A percentile compares a stretch with the other conserved stretches of the same genome.
Conservation (phyloP, 2,113 vertebrate genomes). For the Sylvilagus bachmani region DNA sequence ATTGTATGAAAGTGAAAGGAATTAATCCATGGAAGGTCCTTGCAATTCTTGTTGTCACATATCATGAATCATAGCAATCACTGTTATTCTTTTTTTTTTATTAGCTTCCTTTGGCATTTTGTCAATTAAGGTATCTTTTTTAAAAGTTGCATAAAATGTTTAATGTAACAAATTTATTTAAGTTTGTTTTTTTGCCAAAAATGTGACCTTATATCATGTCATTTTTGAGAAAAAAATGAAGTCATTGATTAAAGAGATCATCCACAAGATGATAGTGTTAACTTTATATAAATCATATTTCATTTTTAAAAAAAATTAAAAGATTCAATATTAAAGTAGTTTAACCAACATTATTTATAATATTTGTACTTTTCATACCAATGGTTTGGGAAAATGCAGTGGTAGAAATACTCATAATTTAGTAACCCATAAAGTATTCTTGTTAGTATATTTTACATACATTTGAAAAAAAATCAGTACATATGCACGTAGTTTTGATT, state of each 20-base stretch:
- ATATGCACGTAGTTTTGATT: not conserved
- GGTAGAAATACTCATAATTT: not conserved
- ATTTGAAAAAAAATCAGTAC: not conserved
- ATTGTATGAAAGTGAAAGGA: not conserved
- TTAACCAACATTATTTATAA: not conserved
- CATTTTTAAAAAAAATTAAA: not conserved
- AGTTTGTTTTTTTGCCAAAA: not conserved
- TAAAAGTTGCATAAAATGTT: not conserved
- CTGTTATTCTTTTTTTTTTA: not conserved
- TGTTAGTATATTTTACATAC: not conserved
- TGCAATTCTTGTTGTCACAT: not conserved
- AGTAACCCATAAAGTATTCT: not conserved
- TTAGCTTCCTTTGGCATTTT: not conserved
- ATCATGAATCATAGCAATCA: no score
- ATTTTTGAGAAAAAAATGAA: not conserved
- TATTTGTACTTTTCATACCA: not conserved
- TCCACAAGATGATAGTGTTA: not conserved
- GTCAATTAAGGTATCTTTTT: not conserved
- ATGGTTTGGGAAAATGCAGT: not conserved
- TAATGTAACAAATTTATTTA: not conserved
- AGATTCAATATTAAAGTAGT: not conserved
- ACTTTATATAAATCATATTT: not conserved
- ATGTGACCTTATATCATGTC: not conserved
- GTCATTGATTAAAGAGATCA: not conserved
- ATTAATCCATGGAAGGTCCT: not conserved